phyloP scores from a whole-genome alignment of 1,140 invertebrate species.

The Episyrphus balteatus region DNA sequence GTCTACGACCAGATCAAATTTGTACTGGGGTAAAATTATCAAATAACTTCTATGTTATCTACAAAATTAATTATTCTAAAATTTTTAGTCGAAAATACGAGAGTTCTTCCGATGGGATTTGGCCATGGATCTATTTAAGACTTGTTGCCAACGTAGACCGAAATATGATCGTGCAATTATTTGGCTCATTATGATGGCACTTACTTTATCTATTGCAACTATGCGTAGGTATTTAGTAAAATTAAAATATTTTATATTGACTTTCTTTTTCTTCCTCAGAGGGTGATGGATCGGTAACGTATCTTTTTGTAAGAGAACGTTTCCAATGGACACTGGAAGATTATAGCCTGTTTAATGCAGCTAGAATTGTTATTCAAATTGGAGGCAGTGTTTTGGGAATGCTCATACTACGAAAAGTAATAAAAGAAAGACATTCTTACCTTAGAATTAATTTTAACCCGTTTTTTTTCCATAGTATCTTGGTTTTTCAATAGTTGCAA shows the following conservation, averaged over 20 bases:
- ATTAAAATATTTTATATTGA: too few species aligned
- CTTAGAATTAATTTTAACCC: background rate
- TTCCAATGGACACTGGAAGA: slow-evolving; percentile 53
- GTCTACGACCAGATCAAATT: slow-evolving; percentile 18
- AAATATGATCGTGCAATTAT: slow-evolving; percentile 48
- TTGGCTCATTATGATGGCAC: slow-evolving; percentile 45
- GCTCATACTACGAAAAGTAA: slow-evolving; percentile 40
- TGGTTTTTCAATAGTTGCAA: slow-evolving; percentile 23
- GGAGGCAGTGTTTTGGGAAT: slow-evolving; percentile 42
- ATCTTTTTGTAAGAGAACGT: slow-evolving; percentile 49
- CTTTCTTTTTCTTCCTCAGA: too few species aligned
- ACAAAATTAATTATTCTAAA: background rate
- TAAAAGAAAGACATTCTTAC: background rate
- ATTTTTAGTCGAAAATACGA: slow-evolving; percentile 31
- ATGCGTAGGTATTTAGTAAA: slow-evolving; percentile 22
- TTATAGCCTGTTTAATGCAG: slow-evolving; percentile 43
- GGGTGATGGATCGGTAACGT: slow-evolving; percentile 40
- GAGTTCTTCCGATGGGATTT: slow-evolving; percentile 46
- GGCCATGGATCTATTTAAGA: slow-evolving; percentile 46
- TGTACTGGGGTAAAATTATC: slow-evolving; percentile 15
- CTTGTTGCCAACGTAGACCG: slow-evolving; percentile 46
- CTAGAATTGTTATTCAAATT: slow-evolving; percentile 37
- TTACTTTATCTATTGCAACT: slow-evolving; percentile 44
- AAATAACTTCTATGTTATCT: background rate
- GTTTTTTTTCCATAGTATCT: slow-evolving; percentile 10